Evolutionary conservation across 2,113 vertebrate species (phyloP).

Genomic region (Eidolon helvum): DNA sequence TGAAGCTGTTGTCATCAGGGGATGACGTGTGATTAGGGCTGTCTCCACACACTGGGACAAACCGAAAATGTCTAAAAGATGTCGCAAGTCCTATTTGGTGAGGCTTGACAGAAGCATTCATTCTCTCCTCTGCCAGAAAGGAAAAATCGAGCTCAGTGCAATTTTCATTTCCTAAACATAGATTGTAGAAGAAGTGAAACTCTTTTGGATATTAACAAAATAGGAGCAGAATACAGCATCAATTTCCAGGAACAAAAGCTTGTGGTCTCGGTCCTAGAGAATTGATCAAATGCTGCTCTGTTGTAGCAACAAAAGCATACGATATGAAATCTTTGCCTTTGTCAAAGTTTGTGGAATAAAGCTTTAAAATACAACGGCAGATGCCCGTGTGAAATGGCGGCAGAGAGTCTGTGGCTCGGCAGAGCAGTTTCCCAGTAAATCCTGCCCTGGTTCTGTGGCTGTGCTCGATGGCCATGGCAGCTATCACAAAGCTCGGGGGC

Average conservation of each 20-base stretch:
- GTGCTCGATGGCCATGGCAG: conserved; percentile 84
- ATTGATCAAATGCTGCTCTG: conserved; percentile 30
- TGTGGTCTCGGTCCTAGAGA: conserved; percentile 39
- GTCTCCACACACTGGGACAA: conserved; percentile 15
- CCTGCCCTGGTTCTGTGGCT: conserved; percentile 77
- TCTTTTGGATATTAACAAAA: neutral
- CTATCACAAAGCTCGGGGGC: conserved; percentile 85
- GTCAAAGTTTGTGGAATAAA: conserved; percentile 64
- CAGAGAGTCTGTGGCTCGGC: conserved; percentile 66
- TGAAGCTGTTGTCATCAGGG: neutral
- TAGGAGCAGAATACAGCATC: neutral
- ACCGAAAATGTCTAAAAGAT: conserved; percentile 24
- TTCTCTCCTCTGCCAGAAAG: neutral
- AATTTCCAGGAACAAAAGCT: conserved; percentile 76
- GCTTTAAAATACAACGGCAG: conserved; percentile 78
- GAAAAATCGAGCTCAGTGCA: neutral
- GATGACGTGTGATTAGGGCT: neutral
- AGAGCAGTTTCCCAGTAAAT: conserved; percentile 82
- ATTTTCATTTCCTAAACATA: neutral
- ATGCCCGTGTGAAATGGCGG: conserved; percentile 74
- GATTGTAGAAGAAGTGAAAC: neutral
- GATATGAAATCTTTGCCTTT: conserved; percentile 14
- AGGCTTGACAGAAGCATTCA: neutral
- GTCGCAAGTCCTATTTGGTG: neutral
- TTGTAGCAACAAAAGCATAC: conserved; percentile 48